These are phyloP conservation scores for Leptogaster cylindrica DNA, from an alignment of 2,888 invertebrate genomes.

Conservation along the genomic window DNA sequence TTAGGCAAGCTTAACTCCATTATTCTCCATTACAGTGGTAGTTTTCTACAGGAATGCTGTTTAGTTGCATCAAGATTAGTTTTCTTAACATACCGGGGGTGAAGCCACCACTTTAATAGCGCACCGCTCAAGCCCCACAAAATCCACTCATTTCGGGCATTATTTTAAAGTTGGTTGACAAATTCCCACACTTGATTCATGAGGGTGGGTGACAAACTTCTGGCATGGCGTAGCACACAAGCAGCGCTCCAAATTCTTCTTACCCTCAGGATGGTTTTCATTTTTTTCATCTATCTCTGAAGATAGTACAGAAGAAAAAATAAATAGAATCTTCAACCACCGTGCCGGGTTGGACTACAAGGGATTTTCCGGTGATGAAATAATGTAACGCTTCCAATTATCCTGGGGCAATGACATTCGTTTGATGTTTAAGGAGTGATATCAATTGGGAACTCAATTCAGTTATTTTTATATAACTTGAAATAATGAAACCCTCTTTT, in stretches of 20 bases:
- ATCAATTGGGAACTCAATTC: conserved; percentile 8
- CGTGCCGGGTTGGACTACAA: not conserved
- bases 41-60: conserved; percentile 28
- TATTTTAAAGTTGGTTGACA: conserved; percentile 8
- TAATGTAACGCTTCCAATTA: conserved; percentile 39
- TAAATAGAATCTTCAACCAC: conserved; percentile 18
- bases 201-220: not conserved
- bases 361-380: conserved; percentile 20
- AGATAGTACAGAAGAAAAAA: too few relatives aligned
- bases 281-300: conserved; percentile 29
- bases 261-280: conserved; percentile 25
- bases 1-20: conserved; percentile 38
- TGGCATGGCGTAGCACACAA: not conserved
- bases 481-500: too few relatives aligned
- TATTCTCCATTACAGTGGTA: conserved; percentile 36
- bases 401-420: conserved; percentile 26
- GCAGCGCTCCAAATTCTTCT: not conserved
- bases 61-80: conserved; percentile 38
- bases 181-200: not conserved
- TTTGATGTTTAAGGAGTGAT: conserved; percentile 39
- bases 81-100: conserved; percentile 25
- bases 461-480: too few relatives aligned
- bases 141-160: not conserved
- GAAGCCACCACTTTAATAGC: conserved; percentile 17
- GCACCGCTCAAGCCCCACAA: not conserved